These are phyloP conservation scores for Salvelinus fontinalis DNA, from an alignment of 2,113 vertebrate species.

Conservation along the genomic window DNA sequence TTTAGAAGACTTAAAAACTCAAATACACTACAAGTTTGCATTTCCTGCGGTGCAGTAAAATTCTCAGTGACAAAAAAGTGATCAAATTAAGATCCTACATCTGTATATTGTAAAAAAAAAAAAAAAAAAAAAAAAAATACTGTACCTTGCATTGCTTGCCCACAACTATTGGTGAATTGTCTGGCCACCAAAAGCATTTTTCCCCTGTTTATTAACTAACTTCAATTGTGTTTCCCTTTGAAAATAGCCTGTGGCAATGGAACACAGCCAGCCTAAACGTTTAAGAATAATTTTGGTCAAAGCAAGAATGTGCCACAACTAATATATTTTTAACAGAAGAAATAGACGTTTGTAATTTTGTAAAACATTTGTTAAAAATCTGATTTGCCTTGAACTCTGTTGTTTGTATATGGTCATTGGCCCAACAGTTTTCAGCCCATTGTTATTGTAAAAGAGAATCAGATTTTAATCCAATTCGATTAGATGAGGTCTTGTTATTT, in stretches of 20 bases:
- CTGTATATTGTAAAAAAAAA: background rate
- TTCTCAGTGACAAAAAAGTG: no score
- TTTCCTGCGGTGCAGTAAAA: no score
- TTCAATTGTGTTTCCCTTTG: slow-evolving; percentile 4
- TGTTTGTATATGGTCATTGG: background rate
- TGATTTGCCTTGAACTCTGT: background rate
- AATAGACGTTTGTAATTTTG: background rate
- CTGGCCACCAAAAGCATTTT: no score
- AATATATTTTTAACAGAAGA: background rate
- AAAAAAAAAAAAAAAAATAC: background rate
- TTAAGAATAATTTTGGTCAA: background rate
- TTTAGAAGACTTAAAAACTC: no score
- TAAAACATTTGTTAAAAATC: background rate
- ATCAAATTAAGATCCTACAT: no score
- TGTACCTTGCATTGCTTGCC: background rate
- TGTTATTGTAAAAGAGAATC: background rate
- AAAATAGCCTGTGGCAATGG: background rate
- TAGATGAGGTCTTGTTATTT: background rate
- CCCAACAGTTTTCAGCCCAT: background rate
- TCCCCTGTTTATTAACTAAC: background rate
- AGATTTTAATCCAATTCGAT: background rate
- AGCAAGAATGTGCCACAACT: background rate
- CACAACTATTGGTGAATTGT: background rate
- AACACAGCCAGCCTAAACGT: slow-evolving; percentile 1
- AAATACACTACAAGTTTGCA: no score